Evolutionary conservation across 2,888 invertebrate genomes (phyloP), one percentile per base, ranked within the genome.

Genomic region (Pediacus dermestoides): DNA sequence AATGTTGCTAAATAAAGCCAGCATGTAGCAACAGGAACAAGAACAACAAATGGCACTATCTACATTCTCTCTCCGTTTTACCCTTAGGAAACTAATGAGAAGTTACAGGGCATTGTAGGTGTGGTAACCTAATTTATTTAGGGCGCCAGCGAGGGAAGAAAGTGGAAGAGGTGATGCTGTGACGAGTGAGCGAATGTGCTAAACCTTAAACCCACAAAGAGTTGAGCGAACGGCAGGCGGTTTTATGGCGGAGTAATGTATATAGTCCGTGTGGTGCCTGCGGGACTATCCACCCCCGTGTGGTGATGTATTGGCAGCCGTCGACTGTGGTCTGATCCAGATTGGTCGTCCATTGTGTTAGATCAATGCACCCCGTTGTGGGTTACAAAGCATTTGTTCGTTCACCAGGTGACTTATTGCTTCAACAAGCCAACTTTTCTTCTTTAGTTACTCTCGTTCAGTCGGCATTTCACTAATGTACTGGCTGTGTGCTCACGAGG

Each of bases 321-420:
- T 35, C 46, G 53, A 43, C 51, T 52, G 46, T 44, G 50, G 52
- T 48, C 47, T 51, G 58, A 61, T 58, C 55, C 55, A 53, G 58
- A 60, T 59, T 57, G 58, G 59, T 57, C 49, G 55, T n/a, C 54
- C 56, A 61, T 61, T 61, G 59, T 61, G 61, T 52, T 58, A 55
- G 57, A 59, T 58, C 60, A 61, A 56, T 61, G 62, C 50, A 47
- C 50, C 46, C 50, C 59, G 13, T 14, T 28, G 28, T 28, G 28
- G 28, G 28, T 14, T 28, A 28, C 28, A 28, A 28, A 28, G 28
- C 28, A n/a, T n/a, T n/a, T n/a, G n/a, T n/a, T n/a, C n/a, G 28
- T 28, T 28, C 28, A 3, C 12, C 28, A 11, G 9, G 4, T 28
- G 28, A 28, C 28, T 28, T 28, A 28, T 28, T 12, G 28, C 28